phyloP scores from a whole-genome alignment of 2,113 vertebrate species.

The Pimephales promelas region DNA sequence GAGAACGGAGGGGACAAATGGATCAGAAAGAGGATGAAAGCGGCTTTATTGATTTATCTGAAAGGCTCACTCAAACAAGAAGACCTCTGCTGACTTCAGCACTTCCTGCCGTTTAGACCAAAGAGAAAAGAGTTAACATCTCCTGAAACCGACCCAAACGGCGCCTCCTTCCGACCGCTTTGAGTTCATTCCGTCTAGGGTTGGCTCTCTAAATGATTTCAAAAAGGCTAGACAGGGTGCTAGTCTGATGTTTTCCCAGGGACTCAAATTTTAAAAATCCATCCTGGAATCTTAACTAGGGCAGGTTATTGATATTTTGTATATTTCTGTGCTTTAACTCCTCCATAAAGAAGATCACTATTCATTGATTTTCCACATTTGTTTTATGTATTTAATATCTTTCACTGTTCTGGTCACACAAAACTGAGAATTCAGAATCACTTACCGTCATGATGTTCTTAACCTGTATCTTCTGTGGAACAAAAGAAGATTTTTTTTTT shows the following conservation, averaged over 20 bases:
- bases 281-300: slow-evolving; percentile 1
- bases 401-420: not conserved
- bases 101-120: slow-evolving; percentile 54
- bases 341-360: not conserved
- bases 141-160: slow-evolving; percentile 60
- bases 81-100: slow-evolving; percentile 62
- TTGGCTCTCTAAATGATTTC: slow-evolving; percentile 39
- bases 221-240: not conserved
- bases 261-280: not conserved
- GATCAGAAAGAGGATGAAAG: slow-evolving; percentile 52
- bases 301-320: not conserved
- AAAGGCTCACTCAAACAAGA: slow-evolving; percentile 58
- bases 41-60: slow-evolving; percentile 63
- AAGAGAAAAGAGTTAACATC: slow-evolving; percentile 58
- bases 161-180: slow-evolving; percentile 49
- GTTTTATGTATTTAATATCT: not conserved
- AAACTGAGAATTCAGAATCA: not conserved
- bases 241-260: not conserved
- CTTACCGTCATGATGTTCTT: not conserved
- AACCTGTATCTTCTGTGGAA: not conserved
- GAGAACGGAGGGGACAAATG: slow-evolving; percentile 48
- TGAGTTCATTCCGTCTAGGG: slow-evolving; percentile 55
- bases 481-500: not conserved
- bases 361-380: not conserved
- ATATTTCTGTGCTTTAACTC: not conserved